Base-by-base conservation (phyloP, 2,888 invertebrate species). In the Antheraea yamamai region DNA sequence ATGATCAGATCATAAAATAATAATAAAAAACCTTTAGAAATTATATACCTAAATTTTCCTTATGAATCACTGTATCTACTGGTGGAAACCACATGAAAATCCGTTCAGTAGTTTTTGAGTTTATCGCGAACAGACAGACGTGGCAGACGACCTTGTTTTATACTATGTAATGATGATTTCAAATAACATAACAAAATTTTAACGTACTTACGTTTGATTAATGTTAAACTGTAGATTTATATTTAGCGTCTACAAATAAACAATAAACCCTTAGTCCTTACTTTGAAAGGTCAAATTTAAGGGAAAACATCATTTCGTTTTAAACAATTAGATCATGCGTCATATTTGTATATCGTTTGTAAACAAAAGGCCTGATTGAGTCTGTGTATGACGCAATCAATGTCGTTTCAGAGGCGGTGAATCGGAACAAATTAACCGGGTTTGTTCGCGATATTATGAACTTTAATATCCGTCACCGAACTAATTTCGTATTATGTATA, bases 311-410 rank as follows among this genome's bases (percentile, higher is more conserved):
- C 18, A 61, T 35, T 55, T 20, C 35, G 66, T 12, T 72, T 74
- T 74, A 74, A 74, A 70, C 70, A 70, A 39, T 39, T 35, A n/a
- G 70, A 70, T 70, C 70, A 39, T 39, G 70, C 39, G 70, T 70
- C n/a, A 39, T 70, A n/a, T 70, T 72, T 61, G 58, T 72, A 74
- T 71, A 14, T 35, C 58, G 72, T 75, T 71, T 72, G 79, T 81
- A 81, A 75, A 84, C 85, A 86, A 85, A 84, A 80, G 82, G 78
- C 78, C 77, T 88, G 86, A 88, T 88, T 88, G 85, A 81, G 79
- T 74, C 79, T 82, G 84, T 78, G 73, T 81, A 74, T 83, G 81
- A 83, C 83, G 82, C 79, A 85, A 86, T 85, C 83, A 85, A 83
- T 83, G 82, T 75, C 81, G 82, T 78, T 82, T 83, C 81, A 78